Evolutionary conservation across 2,797 vertebrate species (phyloP), one percentile per base, ranked within the genome.

Genomic region (Lithobates pipiens): DNA sequence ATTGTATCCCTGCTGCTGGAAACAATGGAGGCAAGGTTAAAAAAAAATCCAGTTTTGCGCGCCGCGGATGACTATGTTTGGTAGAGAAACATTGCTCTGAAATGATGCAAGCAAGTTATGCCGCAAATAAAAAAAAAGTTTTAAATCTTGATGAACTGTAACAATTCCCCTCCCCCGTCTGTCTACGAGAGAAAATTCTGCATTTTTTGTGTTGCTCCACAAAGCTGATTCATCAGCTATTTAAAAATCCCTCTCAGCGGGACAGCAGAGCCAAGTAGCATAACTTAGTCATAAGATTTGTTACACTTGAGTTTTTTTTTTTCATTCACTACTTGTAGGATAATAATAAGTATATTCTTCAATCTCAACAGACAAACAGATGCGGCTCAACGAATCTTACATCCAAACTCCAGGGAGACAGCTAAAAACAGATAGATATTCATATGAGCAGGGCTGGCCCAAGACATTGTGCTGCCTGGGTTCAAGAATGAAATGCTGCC

Each of bases 151-250:
- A 69, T 21, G 1, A 34, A 18, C 39, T 29, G 13, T 13, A 27
- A 25, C 54, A 25, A 3, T 9, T 39, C 42, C 39, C 65, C 27
- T 3, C 18, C 54, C 29, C 75, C 25, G 13, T 4, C 10, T 10
- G 3, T 23, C 63, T 21, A 11, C 34, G 39, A 42, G 4, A 69
- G 4, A 69, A 10, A 79, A 68, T 25, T 9, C 4, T 50, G 63
- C 65, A 32, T 25, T 50, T 79, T 68, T 65, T 69, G 46, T 69
- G 65, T 50, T 69, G 42, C 77, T 79, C 77, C 25, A 69, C 39
- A 79, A 79, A 67, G 39, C 77, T 79, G 77, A 79, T 69, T 79
- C 77, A 79, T 79, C 77, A 70, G 69, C n/a, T 44, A 79, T 79
- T 79, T 32, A 44, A 44, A 23, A 50, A 79, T 65, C 69, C 32